Evolutionary conservation across 1,140 invertebrate genomes (phyloP).

Genomic region (Bombus waltoni): DNA sequence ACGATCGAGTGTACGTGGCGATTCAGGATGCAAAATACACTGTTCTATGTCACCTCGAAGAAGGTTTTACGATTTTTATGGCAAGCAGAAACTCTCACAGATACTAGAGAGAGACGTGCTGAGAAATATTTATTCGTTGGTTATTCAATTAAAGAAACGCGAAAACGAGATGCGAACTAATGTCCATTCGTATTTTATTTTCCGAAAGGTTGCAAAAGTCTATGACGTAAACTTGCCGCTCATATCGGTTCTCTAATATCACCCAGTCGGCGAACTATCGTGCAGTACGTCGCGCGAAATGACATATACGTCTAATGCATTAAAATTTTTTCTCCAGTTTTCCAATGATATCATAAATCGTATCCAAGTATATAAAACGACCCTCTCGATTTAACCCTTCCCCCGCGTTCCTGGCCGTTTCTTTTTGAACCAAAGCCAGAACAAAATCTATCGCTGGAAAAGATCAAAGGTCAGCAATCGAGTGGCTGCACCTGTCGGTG

Average conservation of each 20-base stretch:
- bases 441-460: slow-evolving; percentile 49
- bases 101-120: not conserved
- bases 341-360: slow-evolving; percentile 9
- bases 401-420: not conserved
- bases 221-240: not conserved
- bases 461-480: slow-evolving; percentile 61
- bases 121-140: slow-evolving; percentile 18
- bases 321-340: not conserved
- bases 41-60: not conserved
- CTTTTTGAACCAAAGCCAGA: slow-evolving; percentile 16
- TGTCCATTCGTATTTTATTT: not conserved
- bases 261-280: not conserved
- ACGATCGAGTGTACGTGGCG: slow-evolving; percentile 18
- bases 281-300: not conserved
- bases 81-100: not conserved
- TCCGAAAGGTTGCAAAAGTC: not conserved
- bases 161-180: too few species aligned
- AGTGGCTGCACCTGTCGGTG: slow-evolving; percentile 4
- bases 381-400: slow-evolving; percentile 26
- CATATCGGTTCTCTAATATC: not conserved
- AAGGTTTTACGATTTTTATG: slow-evolving; percentile 1
- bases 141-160: slow-evolving; percentile 11
- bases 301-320: not conserved
- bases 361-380: not conserved
- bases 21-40: slow-evolving; percentile 19